Evolutionary conservation across 2,888 invertebrate genomes (phyloP).

Genomic region (Scaptomyza caliginosa): DNA sequence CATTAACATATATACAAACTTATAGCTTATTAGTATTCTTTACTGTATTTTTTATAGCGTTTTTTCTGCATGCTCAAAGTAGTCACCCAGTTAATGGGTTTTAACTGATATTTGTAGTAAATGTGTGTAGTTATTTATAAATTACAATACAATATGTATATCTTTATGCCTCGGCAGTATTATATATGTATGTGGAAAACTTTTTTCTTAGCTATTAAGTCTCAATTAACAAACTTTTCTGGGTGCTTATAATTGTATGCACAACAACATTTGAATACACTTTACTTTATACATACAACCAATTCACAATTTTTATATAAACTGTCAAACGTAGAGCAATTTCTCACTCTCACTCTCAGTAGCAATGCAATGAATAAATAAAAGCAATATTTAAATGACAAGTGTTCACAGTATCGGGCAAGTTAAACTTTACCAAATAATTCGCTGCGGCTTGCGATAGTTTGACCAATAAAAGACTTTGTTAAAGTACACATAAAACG

Average conservation of each 20-base stretch:
- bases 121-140: conserved; percentile 42
- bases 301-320: conserved; percentile 42
- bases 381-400: conserved; percentile 67
- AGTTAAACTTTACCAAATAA: conserved; percentile 91
- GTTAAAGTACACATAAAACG: conserved; percentile 90
- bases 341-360: conserved; percentile 57
- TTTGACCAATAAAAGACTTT: conserved; percentile 92
- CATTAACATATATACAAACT: conserved; percentile 26
- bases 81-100: conserved; percentile 28
- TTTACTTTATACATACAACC: conserved; percentile 34
- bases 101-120: conserved; percentile 52
- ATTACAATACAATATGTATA: conserved; percentile 4
- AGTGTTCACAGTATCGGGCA: not conserved
- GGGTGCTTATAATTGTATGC: conserved; percentile 26
- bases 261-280: conserved; percentile 24
- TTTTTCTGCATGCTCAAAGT: conserved; percentile 62
- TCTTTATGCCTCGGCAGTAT: conserved; percentile 62
- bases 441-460: conserved; percentile 89
- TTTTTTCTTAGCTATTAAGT: conserved; percentile 62
- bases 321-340: conserved; percentile 66
- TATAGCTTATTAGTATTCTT: conserved; percentile 29
- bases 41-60: conserved; percentile 46
- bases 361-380: conserved; percentile 74
- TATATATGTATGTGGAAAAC: conserved; percentile 50
- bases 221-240: conserved; percentile 31